A percentile compares a stretch with the other conserved stretches of the same genome.
Evolutionary conservation across 1,140 invertebrate species (phyloP).

Genomic region (Acromyrmex echinatior): DNA sequence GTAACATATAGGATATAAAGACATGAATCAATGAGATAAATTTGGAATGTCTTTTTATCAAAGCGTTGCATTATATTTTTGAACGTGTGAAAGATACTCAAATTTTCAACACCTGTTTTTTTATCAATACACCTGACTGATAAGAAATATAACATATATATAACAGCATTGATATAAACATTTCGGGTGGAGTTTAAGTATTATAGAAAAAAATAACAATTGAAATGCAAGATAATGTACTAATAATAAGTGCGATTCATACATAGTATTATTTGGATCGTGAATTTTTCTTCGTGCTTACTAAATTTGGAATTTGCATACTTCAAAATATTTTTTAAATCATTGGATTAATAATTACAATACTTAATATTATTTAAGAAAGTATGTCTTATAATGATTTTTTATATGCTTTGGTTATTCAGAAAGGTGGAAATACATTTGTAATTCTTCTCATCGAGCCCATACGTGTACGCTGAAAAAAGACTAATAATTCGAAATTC

Average conservation of each 20-base stretch:
- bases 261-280: not conserved
- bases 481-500: not conserved
- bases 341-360: not conserved
- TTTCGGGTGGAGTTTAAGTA: not conserved
- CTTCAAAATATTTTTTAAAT: slow-evolving; percentile 6
- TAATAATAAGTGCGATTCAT: slow-evolving; percentile 62
- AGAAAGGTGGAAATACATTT: not conserved
- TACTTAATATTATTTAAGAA: not conserved
- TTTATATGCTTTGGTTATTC: slow-evolving; percentile 5
- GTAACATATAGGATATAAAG: not conserved
- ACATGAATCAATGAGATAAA: slow-evolving; percentile 15
- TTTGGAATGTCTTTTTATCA: not conserved
- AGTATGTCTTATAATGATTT: not conserved
- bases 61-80: slow-evolving; percentile 1
- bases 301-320: not conserved
- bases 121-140: not conserved
- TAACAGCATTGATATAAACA: slow-evolving; percentile 26
- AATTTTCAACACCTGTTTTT: not conserved
- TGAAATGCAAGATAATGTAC: slow-evolving; percentile 76
- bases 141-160: slow-evolving; percentile 35
- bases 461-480: not conserved
- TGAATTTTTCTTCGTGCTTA: slow-evolving; percentile 10
- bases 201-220: slow-evolving; percentile 26
- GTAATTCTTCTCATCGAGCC: not conserved
- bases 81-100: slow-evolving; percentile 16